Evolutionary conservation across 2,888 invertebrate species (phyloP).

Genomic region (Oligia fasciuncula): DNA sequence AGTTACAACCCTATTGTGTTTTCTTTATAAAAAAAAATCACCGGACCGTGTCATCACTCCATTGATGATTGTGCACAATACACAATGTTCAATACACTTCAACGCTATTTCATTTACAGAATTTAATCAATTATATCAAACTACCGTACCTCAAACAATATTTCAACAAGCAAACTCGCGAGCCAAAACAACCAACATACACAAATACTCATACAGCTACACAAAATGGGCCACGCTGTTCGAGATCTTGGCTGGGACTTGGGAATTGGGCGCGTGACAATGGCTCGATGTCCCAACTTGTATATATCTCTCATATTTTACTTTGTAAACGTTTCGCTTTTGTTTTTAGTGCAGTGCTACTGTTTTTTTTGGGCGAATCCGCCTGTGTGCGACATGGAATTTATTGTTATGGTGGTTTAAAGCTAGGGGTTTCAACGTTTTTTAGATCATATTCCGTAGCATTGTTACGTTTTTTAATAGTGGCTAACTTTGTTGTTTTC

Average conservation of each 20-base stretch:
- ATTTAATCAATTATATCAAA: background rate
- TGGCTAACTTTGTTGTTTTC: background rate
- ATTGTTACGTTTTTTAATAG: background rate
- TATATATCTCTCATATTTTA: conserved; percentile 61
- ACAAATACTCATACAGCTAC: conserved; percentile 19
- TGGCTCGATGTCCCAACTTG: conserved; percentile 52
- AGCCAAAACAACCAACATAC: background rate
- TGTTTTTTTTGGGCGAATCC: conserved; percentile 33
- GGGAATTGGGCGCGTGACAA: conserved; percentile 75
- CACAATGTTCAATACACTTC: background rate
- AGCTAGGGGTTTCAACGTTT: background rate
- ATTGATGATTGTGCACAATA: background rate
- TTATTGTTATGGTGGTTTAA: conserved; percentile 29
- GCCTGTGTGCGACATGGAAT: conserved; percentile 15
- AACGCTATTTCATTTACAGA: background rate
- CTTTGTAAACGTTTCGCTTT: conserved; percentile 59
- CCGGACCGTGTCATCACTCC: background rate
- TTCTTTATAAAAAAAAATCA: background rate
- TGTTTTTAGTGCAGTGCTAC: conserved; percentile 53
- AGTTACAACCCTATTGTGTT: too few relatives aligned
- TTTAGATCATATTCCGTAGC: background rate
- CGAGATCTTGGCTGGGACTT: conserved; percentile 61
- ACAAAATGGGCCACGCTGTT: conserved; percentile 48
- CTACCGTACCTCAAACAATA: conserved; percentile 8
- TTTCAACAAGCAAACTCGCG: background rate